Evolutionary conservation across 2,797 vertebrate species (phyloP), one percentile per base, ranked within the genome.

Genomic region (Enteromius radiatus): DNA sequence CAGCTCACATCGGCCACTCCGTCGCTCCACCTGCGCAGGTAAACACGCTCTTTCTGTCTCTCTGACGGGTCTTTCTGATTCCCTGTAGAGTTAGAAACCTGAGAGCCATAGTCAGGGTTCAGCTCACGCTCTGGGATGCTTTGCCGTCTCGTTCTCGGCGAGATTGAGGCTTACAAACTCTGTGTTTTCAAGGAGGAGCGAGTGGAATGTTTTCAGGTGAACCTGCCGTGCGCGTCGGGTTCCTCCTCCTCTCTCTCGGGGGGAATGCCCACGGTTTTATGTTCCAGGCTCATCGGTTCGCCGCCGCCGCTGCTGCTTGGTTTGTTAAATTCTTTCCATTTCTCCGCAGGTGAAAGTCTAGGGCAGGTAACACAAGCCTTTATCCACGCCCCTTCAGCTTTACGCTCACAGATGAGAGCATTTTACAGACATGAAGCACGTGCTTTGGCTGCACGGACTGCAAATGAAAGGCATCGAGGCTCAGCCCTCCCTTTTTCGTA

Each of bases 61-160:
- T 89, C 75, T 86, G 76, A 69, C 91, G 87, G 89, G 84, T 84
- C 88, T 84, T 89, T 69, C 73, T 59, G 71, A 82, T 68, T 75
- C 74, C 64, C 52, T 68, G 45, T 11, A n/a, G 59, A 59, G 64
- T 36, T 86, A 87, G 84, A 90, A 90, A 89, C 91, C 90, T 88
- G 87, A 93, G 91, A 94, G 94, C 95, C 96, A 97, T 96, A 89
- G 89, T 93, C 89, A 84, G 73, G 84, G 86, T 38, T 93, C 90
- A 90, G 91, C 89, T 90, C 23, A 54, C 14, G 3, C 14, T 63
- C 59, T 31, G 45, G 71, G 43, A 85, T 93, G 92, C 64, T 68
- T 87, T 71, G 38, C 76, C 76, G 86, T 83, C 90, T 86, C 14
- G 64, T 64, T 54, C 64, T 83, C 33, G 61, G 23, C 41, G 5